A percentile compares a stretch with the other conserved stretches of the same genome.
These are phyloP conservation scores for Drosophila aldrichi DNA, from an alignment of 2,888 invertebrate genomes.

Conservation along the genomic window DNA sequence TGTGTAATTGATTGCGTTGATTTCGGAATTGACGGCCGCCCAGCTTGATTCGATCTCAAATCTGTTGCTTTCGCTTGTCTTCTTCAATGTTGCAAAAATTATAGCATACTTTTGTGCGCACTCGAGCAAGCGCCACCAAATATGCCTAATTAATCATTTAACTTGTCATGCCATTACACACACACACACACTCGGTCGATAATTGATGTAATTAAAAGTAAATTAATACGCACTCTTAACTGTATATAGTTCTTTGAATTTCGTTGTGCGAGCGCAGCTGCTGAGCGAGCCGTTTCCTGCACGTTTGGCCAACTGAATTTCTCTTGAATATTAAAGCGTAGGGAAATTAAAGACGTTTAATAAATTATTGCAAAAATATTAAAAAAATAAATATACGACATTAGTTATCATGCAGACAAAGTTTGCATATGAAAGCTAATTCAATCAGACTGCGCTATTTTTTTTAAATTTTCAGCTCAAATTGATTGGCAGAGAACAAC, in stretches of 20 bases:
- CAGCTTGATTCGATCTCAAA: conserved; percentile 11
- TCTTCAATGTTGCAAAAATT: conserved; percentile 1
- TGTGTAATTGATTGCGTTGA: conserved; percentile 46
- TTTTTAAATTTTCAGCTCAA: not conserved
- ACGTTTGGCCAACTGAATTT: conserved; percentile 22
- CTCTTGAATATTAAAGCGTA: conserved; percentile 6
- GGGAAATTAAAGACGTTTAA: too few relatives aligned
- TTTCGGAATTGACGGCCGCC: conserved; percentile 15
- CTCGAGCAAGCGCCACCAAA: conserved; percentile 2
- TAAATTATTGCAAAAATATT: too few relatives aligned
- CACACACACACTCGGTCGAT: not conserved
- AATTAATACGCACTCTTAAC: conserved; percentile 43
- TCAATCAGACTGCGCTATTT: not conserved
- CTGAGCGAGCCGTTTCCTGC: not conserved
- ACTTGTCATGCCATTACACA: conserved; percentile 47
- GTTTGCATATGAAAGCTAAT: not conserved
- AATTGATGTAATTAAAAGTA: conserved; percentile 52
- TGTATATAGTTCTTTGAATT: conserved; percentile 12
- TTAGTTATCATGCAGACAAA: too few relatives aligned
- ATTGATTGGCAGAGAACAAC: not conserved
- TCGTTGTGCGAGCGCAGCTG: not conserved
- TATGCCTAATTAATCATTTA: conserved; percentile 64
- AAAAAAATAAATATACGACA: too few relatives aligned
- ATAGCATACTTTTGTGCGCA: conserved; percentile 59
- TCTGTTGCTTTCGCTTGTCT: conserved; percentile 29